A percentile compares a stretch with the other conserved stretches of the same genome.
Evolutionary conservation across 2,797 vertebrate genomes (phyloP).

Genomic region (Delichon dasypus): DNA sequence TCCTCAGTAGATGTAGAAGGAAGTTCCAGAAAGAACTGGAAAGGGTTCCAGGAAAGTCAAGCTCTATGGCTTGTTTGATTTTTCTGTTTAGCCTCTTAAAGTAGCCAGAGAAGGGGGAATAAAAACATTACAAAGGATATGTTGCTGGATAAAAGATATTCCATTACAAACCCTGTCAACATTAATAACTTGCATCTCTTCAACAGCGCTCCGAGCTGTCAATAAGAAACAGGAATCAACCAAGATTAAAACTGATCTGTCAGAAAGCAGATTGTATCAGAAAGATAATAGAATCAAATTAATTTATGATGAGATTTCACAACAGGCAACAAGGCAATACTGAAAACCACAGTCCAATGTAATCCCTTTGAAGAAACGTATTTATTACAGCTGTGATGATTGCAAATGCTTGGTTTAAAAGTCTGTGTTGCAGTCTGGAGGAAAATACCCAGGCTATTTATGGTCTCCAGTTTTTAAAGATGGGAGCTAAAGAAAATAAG

Average conservation of each 20-base stretch:
- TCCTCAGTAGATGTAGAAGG: constrained; percentile 32
- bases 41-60: constrained; percentile 46
- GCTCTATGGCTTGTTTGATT: constrained; percentile 43
- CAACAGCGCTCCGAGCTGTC: constrained; percentile 31
- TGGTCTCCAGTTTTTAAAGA: constrained; percentile 60
- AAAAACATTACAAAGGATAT: constrained; percentile 49
- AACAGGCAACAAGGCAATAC: constrained; percentile 36
- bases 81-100: constrained; percentile 35
- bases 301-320: constrained; percentile 61
- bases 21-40: constrained; percentile 52
- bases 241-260: constrained; percentile 61
- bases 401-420: constrained; percentile 64
- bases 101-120: constrained; percentile 53
- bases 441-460: constrained; percentile 29
- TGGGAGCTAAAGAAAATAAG: constrained; percentile 55
- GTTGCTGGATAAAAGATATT: constrained; percentile 56
- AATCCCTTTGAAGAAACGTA: constrained; percentile 56
- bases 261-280: constrained; percentile 55
- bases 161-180: constrained; percentile 60
- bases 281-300: constrained; percentile 61
- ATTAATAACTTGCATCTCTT: constrained; percentile 56
- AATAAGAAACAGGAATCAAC: constrained; percentile 57
- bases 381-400: constrained; percentile 44
- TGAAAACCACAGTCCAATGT: constrained; percentile 59
- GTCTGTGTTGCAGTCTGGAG: constrained; percentile 38